Evolutionary conservation across 2,113 vertebrate genomes (phyloP).

Genomic region (Vulpes lagopus): DNA sequence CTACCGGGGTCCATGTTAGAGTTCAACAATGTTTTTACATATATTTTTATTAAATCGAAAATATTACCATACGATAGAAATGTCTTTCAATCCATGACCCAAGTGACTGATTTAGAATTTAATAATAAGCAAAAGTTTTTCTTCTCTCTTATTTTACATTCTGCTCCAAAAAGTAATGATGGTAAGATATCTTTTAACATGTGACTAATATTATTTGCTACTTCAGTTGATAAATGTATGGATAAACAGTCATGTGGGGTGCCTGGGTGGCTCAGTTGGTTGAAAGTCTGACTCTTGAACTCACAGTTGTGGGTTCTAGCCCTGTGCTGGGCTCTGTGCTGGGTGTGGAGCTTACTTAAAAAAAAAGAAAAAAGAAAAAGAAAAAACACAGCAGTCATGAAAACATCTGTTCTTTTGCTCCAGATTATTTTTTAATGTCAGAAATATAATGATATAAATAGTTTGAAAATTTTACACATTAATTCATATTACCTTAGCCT

Average conservation of each 20-base stretch:
- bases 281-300: not conserved
- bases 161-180: conserved; percentile 21
- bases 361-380: not conserved
- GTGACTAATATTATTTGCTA: not conserved
- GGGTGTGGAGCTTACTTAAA: not conserved
- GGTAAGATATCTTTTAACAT: conserved; percentile 31
- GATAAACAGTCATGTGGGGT: not conserved
- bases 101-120: conserved; percentile 2
- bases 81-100: not conserved
- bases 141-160: conserved; percentile 9
- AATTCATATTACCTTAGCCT: conserved; percentile 5
- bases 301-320: not conserved
- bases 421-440: conserved; percentile 8
- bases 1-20: not conserved
- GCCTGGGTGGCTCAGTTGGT: not conserved
- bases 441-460: conserved; percentile 33
- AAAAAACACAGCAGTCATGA: not conserved
- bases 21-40: not conserved
- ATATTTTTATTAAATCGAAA: conserved; percentile 6
- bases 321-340: not conserved
- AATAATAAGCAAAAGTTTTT: conserved; percentile 18
- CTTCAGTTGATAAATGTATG: not conserved
- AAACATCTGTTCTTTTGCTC: not conserved
- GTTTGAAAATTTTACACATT: not conserved
- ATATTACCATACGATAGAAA: not conserved